Conservation (phyloP, 2,113 vertebrate genomes). For the Cyanistes caeruleus region DNA sequence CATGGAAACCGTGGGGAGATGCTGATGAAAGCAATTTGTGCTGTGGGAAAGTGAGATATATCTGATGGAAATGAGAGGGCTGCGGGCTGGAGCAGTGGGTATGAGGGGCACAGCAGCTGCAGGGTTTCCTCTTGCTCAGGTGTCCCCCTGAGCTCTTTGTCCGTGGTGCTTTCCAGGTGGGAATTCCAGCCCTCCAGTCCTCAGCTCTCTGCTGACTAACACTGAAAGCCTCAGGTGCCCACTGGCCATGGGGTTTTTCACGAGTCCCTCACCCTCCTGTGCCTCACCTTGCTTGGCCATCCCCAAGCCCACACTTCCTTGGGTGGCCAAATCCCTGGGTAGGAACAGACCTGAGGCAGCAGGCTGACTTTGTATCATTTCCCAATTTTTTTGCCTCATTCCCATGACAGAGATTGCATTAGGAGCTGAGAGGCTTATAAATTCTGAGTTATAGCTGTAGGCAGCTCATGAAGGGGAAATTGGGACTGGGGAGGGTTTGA, state of each 20-base stretch:
- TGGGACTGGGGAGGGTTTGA: not conserved
- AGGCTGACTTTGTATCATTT: not conserved
- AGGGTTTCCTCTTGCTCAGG: not conserved
- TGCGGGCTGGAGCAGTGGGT: not conserved
- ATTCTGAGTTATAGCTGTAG: constrained; percentile 62
- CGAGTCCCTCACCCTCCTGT: not conserved
- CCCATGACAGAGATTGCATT: constrained; percentile 30
- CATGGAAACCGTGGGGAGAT: not conserved
- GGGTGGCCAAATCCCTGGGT: not conserved
- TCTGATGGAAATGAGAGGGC: not conserved
- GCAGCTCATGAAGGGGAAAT: constrained; percentile 60
- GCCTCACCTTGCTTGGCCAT: not conserved
- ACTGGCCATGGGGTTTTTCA: not conserved
- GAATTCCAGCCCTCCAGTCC: not conserved
- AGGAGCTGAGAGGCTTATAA: constrained; percentile 39
- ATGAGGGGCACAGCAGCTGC: not conserved
- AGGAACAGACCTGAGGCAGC: not conserved
- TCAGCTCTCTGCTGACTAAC: not conserved
- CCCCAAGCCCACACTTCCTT: not conserved
- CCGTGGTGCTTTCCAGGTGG: rapidly evolving
- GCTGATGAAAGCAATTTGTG: not conserved
- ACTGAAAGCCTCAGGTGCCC: not conserved
- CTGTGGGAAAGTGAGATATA: not conserved
- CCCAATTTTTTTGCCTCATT: constrained; percentile 30
- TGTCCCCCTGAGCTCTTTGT: rapidly evolving